Conservation (phyloP, 2,113 vertebrate species). For the Dendropsophus ebraccatus region DNA sequence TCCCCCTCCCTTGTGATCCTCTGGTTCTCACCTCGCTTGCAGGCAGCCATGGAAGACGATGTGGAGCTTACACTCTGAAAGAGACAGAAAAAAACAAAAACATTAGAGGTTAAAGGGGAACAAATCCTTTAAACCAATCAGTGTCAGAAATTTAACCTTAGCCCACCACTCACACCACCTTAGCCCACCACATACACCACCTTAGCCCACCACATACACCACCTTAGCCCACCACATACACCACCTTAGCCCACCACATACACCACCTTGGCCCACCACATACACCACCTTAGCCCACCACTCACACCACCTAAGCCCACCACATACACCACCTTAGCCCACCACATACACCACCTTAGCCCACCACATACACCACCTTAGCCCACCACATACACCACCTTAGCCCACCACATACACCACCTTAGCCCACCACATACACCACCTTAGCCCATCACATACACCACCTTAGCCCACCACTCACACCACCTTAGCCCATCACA, state of each 20-base stretch:
- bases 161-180: background rate
- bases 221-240: background rate
- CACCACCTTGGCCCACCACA: background rate
- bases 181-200: background rate
- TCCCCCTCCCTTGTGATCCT: too few relatives aligned
- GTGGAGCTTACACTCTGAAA: slow-evolving; percentile 46
- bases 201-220: too few relatives aligned
- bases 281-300: background rate
- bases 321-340: background rate
- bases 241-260: background rate
- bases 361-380: slow-evolving; percentile 11
- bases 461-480: background rate
- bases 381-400: too few relatives aligned
- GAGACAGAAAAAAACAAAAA: too few relatives aligned
- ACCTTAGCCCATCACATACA: background rate
- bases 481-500: background rate
- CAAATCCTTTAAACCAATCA: too few relatives aligned
- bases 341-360: background rate
- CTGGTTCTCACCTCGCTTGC: slow-evolving; percentile 40
- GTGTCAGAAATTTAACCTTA: too few relatives aligned
- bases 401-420: background rate
- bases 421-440: background rate
- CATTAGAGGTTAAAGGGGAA: too few relatives aligned
- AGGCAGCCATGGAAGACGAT: slow-evolving; percentile 48
- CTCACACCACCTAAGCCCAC: too few relatives aligned